Base-by-base conservation (phyloP, 2,888 invertebrate species). In the Melinaea marsaeus region DNA sequence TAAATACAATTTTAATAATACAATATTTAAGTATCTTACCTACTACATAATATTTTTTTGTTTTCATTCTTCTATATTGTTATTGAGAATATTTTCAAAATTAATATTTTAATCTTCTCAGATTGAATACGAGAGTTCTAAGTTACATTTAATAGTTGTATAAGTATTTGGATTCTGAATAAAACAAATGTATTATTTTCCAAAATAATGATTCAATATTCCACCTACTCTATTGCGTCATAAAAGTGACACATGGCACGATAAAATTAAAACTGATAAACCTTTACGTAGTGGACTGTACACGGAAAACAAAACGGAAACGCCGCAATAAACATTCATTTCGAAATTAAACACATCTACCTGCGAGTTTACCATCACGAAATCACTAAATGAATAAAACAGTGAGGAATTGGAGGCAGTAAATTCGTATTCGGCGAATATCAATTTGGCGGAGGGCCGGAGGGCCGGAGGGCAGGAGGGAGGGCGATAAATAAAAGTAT, bases 351-450 rank as follows among this genome's bases (percentile, higher is more conserved):
- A 90, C 88, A 90, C 86, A 87, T 79, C 85, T 84, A 90, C 89
- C 88, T 88, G 88, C 79, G 80, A 89, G 85, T 90, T 90, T 89
- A 85, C 88, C 81, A 83, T 85, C 84, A 75, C 84, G 83, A 83
- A 88, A 86, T 88, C 88, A 85, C 86, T 88, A 90, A 89, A 89
- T 88, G 88, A 90, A 90, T 90, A 88, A 90, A 90, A 89, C 90
- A 89, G 85, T 85, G 84, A 86, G 85, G 84, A 85, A 84, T 86
- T 76, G 84, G 77, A 77, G 75, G 75, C 74, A 80, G 88, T 85
- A 85, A 88, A 88, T 88, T 88, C 85, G 83, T 75, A 79, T 86
- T 85, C 84, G 83, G 66, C 81, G 87, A 90, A 90, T 90, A 90
- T 90, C 89, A 89, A 89, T 90, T 88, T 85, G 88, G 84, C 73